Evolutionary conservation across 92 coral and sea anemone genomes (phyloP), one percentile per base, ranked within the genome.

Genomic region (Meandrina meandrites): DNA sequence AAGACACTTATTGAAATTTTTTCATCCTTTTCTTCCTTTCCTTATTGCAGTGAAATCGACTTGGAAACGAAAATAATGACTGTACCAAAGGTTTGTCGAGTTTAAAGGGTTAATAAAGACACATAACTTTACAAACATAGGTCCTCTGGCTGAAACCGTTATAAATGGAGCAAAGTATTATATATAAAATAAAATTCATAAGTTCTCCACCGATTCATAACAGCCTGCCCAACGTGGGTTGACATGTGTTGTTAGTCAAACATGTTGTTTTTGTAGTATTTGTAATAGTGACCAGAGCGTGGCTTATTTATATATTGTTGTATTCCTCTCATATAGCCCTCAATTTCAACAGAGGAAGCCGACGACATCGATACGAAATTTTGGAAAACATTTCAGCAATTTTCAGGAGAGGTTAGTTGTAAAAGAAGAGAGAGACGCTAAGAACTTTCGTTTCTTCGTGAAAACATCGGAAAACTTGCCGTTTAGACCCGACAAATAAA

Each of bases 371-470:
- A 94, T 76, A 82, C 77, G 12, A 74, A 92, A 24, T 94, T 92
- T 69, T 94, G 98, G 98, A 86, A 57, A 31, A 91, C 90, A 80
- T 94, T 92, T 85, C 95, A 94, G 54, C 64, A 84, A 45, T 85
- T 86, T 30, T 92, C 98, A 17, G 95, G 98, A 18, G 91, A 94
- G 95, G 95, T 94, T 67, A 60, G 93, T 21, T 21, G 21, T 30
- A n/a, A 68, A 68, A 6, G 45, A 68, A 6, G 45, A 40, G 45
- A 40, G 6, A 40, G 45, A 40, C 45, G 0, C 24, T 34, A 13
- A n/a, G 40, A 70, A 7, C 66, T 34, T 67, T 45, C 45, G 3
- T 40, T 40, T 40, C 45, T 6, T 2, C 45, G 3, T 40, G 45
- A 40, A 40, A 40, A 6, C 45, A 2, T 40, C 6, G 45, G 6